Conservation (phyloP, 2,888 invertebrate species). For the Sialis fuliginosa region DNA sequence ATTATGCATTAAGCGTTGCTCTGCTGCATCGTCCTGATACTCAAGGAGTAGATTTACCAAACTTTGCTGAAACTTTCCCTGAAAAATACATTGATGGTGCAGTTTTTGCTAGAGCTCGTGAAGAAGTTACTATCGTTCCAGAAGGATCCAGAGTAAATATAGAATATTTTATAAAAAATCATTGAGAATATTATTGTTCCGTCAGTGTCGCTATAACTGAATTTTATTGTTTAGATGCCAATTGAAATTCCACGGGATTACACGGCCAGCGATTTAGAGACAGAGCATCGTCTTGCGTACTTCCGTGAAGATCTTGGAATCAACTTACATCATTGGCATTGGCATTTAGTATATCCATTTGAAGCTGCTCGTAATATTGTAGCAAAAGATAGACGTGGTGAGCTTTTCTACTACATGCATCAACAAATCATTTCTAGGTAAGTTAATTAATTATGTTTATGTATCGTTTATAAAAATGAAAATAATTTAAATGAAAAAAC, state of each 20-base stretch:
- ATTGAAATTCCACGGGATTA: constrained; percentile 55
- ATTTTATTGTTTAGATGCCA: constrained; percentile 29
- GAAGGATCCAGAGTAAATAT: constrained; percentile 39
- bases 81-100: constrained; percentile 65
- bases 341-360: constrained; percentile 77
- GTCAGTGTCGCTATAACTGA: background rate
- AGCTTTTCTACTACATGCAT: constrained; percentile 69
- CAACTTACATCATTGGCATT: constrained; percentile 83
- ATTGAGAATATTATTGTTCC: background rate
- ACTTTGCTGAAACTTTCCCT: constrained; percentile 63
- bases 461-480: background rate
- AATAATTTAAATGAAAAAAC: background rate
- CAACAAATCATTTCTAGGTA: constrained; percentile 41
- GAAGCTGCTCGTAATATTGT: constrained; percentile 44
- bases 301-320: constrained; percentile 74
- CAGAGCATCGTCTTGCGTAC: constrained; percentile 66
- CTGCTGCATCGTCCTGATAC: constrained; percentile 57
- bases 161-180: background rate
- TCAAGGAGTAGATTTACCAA: constrained; percentile 47
- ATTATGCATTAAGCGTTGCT: constrained; percentile 61
- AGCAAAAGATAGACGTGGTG: constrained; percentile 58
- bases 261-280: constrained; percentile 55
- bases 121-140: constrained; percentile 44
- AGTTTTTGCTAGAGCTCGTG: constrained; percentile 48
- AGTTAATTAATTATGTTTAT: background rate